Conservation (phyloP, 2,888 invertebrate species). For the Caprella mutica region DNA sequence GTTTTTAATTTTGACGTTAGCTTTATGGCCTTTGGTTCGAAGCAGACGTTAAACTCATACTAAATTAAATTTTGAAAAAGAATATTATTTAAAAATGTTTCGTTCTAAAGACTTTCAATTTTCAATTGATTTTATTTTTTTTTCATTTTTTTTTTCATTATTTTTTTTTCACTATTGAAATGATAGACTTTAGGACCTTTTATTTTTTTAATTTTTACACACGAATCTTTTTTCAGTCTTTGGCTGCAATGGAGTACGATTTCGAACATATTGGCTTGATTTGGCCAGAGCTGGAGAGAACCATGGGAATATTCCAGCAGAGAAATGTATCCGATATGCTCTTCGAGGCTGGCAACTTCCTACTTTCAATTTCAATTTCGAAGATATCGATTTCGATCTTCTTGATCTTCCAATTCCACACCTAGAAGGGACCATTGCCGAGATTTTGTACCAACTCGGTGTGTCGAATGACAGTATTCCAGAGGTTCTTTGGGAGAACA, state of each 20-base stretch:
- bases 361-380: slow-evolving; percentile 21
- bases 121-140: too few species aligned
- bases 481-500: background rate
- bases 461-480: background rate
- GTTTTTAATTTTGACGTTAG: too few species aligned
- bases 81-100: too few species aligned
- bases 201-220: background rate
- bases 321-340: slow-evolving; percentile 14
- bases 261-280: background rate
- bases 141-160: background rate
- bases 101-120: too few species aligned
- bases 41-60: too few species aligned
- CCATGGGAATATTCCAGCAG: slow-evolving; percentile 18
- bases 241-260: background rate
- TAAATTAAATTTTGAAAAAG: too few species aligned
- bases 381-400: background rate
- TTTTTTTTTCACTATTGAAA: background rate
- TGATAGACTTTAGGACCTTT: background rate
- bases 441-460: slow-evolving; percentile 7
- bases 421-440: slow-evolving; percentile 16
- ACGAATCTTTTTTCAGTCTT: too few species aligned
- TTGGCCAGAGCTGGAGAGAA: slow-evolving; percentile 23
- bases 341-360: slow-evolving; percentile 25
- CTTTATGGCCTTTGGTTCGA: too few species aligned
- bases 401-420: too few species aligned